phyloP scores from a whole-genome alignment of 2,888 invertebrate species.

The Calephelis perditalis region DNA sequence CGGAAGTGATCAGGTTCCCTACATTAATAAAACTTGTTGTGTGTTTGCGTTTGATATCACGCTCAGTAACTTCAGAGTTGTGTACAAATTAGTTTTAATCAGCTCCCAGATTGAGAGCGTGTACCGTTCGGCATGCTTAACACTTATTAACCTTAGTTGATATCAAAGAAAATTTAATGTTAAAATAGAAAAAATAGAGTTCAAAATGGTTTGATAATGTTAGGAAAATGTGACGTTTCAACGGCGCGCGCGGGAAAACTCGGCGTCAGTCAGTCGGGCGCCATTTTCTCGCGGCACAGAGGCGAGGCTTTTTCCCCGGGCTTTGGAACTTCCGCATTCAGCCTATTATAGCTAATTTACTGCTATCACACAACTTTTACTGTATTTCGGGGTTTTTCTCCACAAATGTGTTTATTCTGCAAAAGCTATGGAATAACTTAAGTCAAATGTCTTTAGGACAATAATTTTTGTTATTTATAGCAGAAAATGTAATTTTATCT shows the following conservation, averaged over 20 bases:
- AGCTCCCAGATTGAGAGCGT: too few relatives aligned
- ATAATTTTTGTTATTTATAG: slow-evolving; percentile 11
- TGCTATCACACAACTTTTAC: slow-evolving; percentile 51
- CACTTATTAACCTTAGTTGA: too few relatives aligned
- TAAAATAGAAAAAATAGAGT: slow-evolving; percentile 19
- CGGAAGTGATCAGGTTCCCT: too few relatives aligned
- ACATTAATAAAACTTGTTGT: too few relatives aligned
- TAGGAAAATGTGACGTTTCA: slow-evolving; percentile 31
- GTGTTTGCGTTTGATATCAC: too few relatives aligned
- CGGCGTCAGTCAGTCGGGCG: slow-evolving; percentile 63
- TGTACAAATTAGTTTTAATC: too few relatives aligned
- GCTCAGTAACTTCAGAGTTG: too few relatives aligned
- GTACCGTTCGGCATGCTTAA: too few relatives aligned
- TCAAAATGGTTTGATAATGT: slow-evolving; percentile 13
- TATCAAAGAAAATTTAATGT: slow-evolving; percentile 18
- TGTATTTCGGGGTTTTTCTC: slow-evolving; percentile 36
- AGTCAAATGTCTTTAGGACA: slow-evolving; percentile 7
- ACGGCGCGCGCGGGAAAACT: slow-evolving; percentile 40
- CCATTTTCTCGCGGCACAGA: slow-evolving; percentile 51
- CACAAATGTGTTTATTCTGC: slow-evolving; percentile 34
- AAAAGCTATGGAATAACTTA: slow-evolving; percentile 19
- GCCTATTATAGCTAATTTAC: slow-evolving; percentile 64
- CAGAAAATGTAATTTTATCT: background rate
- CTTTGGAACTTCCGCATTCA: slow-evolving; percentile 54
- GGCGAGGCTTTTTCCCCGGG: slow-evolving; percentile 46